Evolutionary conservation across 2,113 vertebrate genomes (phyloP), one percentile per base, ranked within the genome.

Genomic region (Phalacrocorax aristotelis): DNA sequence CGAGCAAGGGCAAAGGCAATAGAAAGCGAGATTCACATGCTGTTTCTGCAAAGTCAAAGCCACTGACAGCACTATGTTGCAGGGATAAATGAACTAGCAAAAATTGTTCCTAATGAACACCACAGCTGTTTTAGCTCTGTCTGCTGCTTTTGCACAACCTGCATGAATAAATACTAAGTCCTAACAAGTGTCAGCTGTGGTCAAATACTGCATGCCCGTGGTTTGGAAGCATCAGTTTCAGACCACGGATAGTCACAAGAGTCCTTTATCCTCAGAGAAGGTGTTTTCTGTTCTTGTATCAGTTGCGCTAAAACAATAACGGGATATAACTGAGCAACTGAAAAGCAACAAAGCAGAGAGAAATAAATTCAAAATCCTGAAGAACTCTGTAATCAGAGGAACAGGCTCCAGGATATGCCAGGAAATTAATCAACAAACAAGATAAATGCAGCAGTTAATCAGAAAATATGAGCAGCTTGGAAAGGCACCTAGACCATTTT

Each of bases 351-450:
- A 91, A 44, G 44, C 78, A 70, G 66, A 66, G 42, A 58, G 58
- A 81, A 66, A 85, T 46, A 85, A 79, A 85, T 72, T 20, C 10
- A 52, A 42, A 93, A 79, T 68, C 40, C 77, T 69, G 23, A 85
- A 82, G 46, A 91, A 62, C 54, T 61, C 44, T 12, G 32, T 42
- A 76, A 93, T 66, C 4, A 9, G 46, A 82, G n/a, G 44, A 91
- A 89, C 16, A 82, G 65, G 80, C 85, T 95, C 38, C 48, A 65
- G 74, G 46, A 95, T 0, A 17, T 36, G 72, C 77, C 69, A 71
- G 72, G 57, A 90, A 92, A 82, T 87, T 65, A 90, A 97, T 93
- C 57, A 95, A 89, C 64, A 29, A 19, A 36, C 22, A 88, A 87
- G 32, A 78, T n/a, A 94, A 89, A 95, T 10, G 51, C 84, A 89